A percentile compares a stretch with the other conserved stretches of the same genome.
These are phyloP conservation scores for Phoenicopterus ruber DNA, from an alignment of 2,113 vertebrate species.

Conservation along the genomic window DNA sequence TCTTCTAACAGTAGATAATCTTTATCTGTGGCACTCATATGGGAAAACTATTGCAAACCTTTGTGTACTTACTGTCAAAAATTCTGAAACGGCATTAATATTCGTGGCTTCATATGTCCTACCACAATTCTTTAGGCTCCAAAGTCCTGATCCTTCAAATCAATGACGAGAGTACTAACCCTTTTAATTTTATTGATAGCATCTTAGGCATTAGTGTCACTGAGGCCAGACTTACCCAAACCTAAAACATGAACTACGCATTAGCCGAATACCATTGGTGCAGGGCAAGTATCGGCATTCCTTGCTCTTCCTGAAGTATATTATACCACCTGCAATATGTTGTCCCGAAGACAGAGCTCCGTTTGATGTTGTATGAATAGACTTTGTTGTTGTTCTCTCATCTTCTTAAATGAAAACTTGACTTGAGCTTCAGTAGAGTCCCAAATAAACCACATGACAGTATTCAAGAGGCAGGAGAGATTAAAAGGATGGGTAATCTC, in stretches of 20 bases:
- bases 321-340: background rate
- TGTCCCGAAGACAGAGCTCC: background rate
- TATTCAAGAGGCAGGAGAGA: background rate
- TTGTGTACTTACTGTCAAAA: background rate
- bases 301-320: background rate
- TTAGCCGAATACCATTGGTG: background rate
- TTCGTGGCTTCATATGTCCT: background rate
- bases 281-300: background rate
- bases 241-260: background rate
- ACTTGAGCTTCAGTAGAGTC: background rate
- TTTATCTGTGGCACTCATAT: background rate
- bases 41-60: background rate
- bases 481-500: conserved; percentile 13
- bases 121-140: background rate
- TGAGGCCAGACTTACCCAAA: background rate
- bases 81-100: background rate
- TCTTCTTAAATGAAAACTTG: conserved; percentile 17
- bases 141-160: background rate
- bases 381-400: background rate
- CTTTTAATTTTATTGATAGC: background rate
- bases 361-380: background rate
- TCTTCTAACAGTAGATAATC: background rate
- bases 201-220: background rate
- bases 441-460: background rate
- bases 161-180: background rate